Conservation (phyloP, 2,113 vertebrate genomes). For the Cebidichthys violaceus region DNA sequence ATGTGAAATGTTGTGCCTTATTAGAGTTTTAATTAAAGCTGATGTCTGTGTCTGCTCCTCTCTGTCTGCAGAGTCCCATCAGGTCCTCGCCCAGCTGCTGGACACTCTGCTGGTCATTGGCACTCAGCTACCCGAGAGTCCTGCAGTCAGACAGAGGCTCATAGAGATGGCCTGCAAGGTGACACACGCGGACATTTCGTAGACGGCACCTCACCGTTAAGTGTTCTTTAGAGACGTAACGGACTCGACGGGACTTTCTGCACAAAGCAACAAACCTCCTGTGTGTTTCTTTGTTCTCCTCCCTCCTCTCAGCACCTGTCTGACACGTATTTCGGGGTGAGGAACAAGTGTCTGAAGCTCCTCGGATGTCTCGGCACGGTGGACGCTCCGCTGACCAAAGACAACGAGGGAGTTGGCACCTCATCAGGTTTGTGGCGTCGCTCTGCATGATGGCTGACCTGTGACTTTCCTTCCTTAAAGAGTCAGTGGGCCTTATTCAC, state of each 20-base stretch:
- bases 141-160: constrained; percentile 85
- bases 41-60: neutral
- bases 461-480: neutral
- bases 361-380: constrained; percentile 92
- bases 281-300: neutral
- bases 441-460: neutral
- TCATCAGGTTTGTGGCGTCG: constrained; percentile 35
- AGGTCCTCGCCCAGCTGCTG: constrained; percentile 95
- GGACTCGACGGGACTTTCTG: neutral
- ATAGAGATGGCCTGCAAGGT: constrained; percentile 96
- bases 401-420: constrained; percentile 78
- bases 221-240: neutral
- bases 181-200: constrained; percentile 6
- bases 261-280: neutral
- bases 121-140: constrained; percentile 88
- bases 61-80: constrained; percentile 90
- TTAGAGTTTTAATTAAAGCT: neutral
- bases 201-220: rapidly evolving
- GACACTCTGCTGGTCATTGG: constrained; percentile 94
- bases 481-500: neutral
- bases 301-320: constrained; percentile 86
- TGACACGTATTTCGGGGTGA: constrained; percentile 94
- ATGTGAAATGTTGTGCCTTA: neutral
- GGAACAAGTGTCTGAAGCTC: constrained; percentile 96
- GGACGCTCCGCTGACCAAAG: constrained; percentile 86